Evolutionary conservation across 2,113 vertebrate genomes (phyloP).

Genomic region (Telmatochromis brichardi): DNA sequence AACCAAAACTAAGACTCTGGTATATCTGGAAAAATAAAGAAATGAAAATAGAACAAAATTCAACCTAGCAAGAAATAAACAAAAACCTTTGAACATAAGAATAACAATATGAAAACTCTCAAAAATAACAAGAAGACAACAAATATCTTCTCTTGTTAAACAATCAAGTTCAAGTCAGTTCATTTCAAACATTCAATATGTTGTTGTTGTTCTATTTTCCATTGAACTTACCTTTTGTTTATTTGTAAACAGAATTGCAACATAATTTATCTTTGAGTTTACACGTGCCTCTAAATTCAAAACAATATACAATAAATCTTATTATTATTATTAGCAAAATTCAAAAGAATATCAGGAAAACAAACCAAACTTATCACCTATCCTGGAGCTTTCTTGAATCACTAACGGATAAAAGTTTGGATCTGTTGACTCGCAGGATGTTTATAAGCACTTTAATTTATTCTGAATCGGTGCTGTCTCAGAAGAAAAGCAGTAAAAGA

Average conservation of each 20-base stretch:
- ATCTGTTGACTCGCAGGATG: not conserved
- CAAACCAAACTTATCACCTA: not conserved
- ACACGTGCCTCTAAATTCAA: not conserved
- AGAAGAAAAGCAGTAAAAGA: not conserved
- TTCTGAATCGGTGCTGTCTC: accelerated
- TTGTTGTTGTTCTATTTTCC: not conserved
- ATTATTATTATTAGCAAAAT: not conserved
- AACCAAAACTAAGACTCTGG: not conserved
- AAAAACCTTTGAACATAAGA: accelerated
- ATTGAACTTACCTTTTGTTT: not conserved
- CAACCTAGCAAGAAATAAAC: not conserved
- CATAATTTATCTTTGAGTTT: not conserved
- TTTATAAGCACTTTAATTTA: not conserved
- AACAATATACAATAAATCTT: not conserved
- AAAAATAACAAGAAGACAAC: not conserved
- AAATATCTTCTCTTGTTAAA: not conserved
- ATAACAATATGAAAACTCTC: not conserved
- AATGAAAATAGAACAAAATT: not conserved
- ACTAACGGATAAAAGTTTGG: not conserved
- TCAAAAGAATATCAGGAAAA: not conserved
- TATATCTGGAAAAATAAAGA: not conserved
- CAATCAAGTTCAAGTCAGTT: not conserved
- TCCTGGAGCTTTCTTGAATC: not conserved
- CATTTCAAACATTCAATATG: not conserved
- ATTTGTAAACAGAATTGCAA: not conserved